Percentiles rank a stretch among this genome's conserved stretches.
Conservation (phyloP, 2,888 invertebrate genomes). For the Leucophenga montana region DNA sequence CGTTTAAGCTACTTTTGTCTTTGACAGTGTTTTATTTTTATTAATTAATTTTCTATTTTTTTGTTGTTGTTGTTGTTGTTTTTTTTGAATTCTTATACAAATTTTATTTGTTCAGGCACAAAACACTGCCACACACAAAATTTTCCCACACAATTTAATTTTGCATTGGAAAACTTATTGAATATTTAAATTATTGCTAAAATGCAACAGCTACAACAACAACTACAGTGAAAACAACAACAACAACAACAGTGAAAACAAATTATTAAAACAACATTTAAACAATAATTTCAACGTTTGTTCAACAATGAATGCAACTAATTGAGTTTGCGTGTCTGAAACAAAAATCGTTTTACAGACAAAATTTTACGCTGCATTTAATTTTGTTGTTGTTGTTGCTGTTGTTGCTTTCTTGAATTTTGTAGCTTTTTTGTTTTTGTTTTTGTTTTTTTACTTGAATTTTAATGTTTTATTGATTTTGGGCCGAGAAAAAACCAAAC, state of each 20-base stretch:
- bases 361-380: not conserved
- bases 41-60: conserved; percentile 8
- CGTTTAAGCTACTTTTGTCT: not conserved
- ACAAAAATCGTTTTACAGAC: conserved; percentile 36
- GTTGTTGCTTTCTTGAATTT: not conserved
- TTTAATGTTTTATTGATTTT: not conserved
- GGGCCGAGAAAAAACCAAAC: too few species aligned
- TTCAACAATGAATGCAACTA: conserved; percentile 45
- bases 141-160: conserved; percentile 41
- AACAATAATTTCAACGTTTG: conserved; percentile 21
- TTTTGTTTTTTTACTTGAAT: not conserved
- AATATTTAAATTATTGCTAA: conserved; percentile 10
- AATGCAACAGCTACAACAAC: conserved; percentile 25
- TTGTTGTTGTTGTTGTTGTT: too few species aligned
- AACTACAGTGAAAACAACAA: not conserved
- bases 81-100: not conserved
- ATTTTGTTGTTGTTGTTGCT: not conserved
- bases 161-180: conserved; percentile 12
- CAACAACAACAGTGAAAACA: conserved; percentile 5
- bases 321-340: conserved; percentile 63
- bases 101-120: not conserved
- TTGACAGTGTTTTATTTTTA: not conserved
- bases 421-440: not conserved
- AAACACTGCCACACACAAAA: too few species aligned
- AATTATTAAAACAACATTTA: conserved; percentile 9